Percentiles rank a stretch among this genome's conserved stretches.
phyloP scores from a whole-genome alignment of 2,888 invertebrate species.

The Chromoteleia sp. region DNA sequence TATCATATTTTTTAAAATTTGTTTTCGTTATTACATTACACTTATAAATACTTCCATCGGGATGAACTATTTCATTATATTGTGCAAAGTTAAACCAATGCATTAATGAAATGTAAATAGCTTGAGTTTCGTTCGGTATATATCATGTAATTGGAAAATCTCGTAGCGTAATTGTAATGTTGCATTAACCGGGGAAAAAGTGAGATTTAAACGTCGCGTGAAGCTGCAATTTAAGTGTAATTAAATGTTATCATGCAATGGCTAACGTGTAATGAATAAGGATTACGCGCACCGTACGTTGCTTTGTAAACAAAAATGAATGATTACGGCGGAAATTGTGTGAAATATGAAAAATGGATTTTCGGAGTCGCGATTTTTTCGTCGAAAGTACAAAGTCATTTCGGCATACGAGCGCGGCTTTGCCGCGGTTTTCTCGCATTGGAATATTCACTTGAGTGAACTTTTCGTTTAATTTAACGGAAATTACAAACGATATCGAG shows the following conservation, averaged over 20 bases:
- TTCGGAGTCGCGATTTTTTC: constrained; percentile 8
- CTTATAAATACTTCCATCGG: no score
- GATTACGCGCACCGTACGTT: constrained; percentile 3
- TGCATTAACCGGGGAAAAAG: constrained; percentile 42
- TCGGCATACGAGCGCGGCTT: neutral
- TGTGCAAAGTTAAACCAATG: no score
- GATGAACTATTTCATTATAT: no score
- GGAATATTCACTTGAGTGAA: constrained; percentile 36
- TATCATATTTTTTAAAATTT: no score
- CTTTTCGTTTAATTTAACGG: constrained; percentile 44
- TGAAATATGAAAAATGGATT: constrained; percentile 30
- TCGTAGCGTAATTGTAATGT: constrained; percentile 22
- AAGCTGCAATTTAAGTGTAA: constrained; percentile 46
- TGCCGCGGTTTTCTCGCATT: constrained; percentile 11
- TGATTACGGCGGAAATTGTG: neutral
- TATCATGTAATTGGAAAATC: no score
- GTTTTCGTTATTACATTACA: no score
- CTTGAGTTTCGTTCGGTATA: no score
- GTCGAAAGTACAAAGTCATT: constrained; percentile 28
- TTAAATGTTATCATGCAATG: constrained; percentile 57
- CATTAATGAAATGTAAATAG: no score
- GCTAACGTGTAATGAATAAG: constrained; percentile 20
- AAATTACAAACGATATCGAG: constrained; percentile 33
- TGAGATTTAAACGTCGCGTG: constrained; percentile 23
- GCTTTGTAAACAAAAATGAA: constrained; percentile 14